Conservation (phyloP, 2,113 vertebrate genomes). For the Andinoacara biseriatus region DNA sequence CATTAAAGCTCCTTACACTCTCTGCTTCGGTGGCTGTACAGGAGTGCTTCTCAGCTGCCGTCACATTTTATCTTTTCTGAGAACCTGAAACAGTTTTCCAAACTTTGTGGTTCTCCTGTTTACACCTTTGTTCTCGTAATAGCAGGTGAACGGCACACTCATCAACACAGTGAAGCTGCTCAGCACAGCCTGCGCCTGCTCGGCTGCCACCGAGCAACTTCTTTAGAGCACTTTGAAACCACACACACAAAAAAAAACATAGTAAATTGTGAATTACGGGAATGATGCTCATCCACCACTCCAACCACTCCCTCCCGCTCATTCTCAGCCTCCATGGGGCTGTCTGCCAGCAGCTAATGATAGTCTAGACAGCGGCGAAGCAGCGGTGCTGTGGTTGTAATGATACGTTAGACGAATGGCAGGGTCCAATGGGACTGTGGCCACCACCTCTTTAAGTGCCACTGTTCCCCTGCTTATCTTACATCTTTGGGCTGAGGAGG, state of each 20-base stretch:
- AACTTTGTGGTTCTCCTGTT: not conserved
- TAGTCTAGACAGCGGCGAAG: not conserved
- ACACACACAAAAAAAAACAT: not conserved
- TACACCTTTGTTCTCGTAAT: not conserved
- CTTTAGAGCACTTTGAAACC: not conserved
- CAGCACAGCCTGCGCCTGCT: not conserved
- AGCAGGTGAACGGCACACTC: not conserved
- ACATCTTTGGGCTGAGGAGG: not conserved
- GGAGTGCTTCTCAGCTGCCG: not conserved
- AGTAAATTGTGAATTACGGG: not conserved
- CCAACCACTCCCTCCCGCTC: not conserved
- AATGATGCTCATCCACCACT: not conserved
- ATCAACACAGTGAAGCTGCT: no score
- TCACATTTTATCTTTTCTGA: not conserved
- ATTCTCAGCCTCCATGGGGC: conserved; percentile 3
- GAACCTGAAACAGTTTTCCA: not conserved
- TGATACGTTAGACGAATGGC: conserved; percentile 7
- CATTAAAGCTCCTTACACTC: no score
- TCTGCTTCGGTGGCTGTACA: no score
- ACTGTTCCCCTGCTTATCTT: not conserved
- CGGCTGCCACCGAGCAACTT: not conserved
- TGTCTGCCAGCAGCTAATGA: conserved; percentile 29
- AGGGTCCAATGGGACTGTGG: not conserved
- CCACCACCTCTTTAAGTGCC: not conserved
- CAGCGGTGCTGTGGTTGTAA: not conserved